Evolutionary conservation across 2,113 vertebrate genomes (phyloP).

Genomic region (Serinus canaria): DNA sequence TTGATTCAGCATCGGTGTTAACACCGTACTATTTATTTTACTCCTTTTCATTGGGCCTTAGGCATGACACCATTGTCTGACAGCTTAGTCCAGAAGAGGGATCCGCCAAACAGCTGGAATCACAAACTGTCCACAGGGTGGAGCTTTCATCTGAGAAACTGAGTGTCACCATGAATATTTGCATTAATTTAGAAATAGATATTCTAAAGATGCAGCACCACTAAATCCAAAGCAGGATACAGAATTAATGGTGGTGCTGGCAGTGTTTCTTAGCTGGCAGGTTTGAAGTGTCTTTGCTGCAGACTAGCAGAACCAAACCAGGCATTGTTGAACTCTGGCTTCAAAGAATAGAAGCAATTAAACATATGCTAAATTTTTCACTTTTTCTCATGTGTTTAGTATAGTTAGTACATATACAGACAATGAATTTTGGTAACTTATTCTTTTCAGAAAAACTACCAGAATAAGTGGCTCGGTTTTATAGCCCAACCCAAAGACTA

Average conservation of each 20-base stretch:
- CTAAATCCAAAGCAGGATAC: neutral
- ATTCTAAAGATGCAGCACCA: neutral
- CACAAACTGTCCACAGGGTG: constrained; percentile 43
- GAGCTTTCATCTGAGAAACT: constrained; percentile 29
- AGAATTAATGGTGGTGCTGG: neutral
- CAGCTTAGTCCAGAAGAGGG: neutral
- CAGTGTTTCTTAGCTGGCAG: neutral
- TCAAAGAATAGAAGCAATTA: neutral
- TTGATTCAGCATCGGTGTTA: neutral
- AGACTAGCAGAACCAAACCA: neutral
- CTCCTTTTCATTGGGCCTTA: neutral
- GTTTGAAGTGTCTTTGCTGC: neutral
- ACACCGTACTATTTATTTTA: neutral
- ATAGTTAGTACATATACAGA: neutral
- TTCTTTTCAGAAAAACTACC: neutral
- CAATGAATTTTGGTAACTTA: neutral
- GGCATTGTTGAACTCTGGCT: neutral
- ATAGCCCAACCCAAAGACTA: neutral
- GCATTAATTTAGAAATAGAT: neutral
- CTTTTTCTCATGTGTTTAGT: neutral
- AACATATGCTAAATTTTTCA: neutral
- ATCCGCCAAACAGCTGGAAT: neutral
- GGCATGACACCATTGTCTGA: neutral
- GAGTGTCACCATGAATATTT: neutral
- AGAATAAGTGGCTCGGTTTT: neutral